These are phyloP conservation scores for Podilymbus podiceps DNA, from an alignment of 2,113 vertebrate species.

Conservation along the genomic window DNA sequence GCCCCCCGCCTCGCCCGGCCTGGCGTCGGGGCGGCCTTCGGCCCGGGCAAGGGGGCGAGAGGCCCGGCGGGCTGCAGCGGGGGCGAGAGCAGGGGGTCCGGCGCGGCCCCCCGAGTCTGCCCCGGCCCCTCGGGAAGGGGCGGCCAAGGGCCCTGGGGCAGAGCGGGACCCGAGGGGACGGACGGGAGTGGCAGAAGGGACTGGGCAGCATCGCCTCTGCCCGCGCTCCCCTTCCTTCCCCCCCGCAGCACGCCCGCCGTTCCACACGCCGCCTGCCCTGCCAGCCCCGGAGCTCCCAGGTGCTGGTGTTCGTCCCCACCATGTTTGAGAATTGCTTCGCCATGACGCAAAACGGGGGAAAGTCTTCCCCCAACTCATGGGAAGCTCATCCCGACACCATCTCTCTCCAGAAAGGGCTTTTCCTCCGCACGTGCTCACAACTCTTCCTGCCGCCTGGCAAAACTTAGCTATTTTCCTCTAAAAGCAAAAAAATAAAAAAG, in stretches of 20 bases:
- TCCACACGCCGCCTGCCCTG: too few relatives aligned
- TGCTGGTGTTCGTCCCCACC: too few relatives aligned
- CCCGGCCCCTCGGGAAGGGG: not conserved
- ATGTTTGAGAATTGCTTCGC: accelerated
- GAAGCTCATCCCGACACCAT: not conserved
- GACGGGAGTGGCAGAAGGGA: not conserved
- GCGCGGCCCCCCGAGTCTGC: too few relatives aligned
- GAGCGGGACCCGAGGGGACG: not conserved
- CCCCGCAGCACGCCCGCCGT: too few relatives aligned
- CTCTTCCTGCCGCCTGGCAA: accelerated
- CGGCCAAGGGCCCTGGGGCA: not conserved
- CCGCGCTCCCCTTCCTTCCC: accelerated
- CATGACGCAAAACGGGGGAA: accelerated
- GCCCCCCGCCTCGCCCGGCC: not conserved
- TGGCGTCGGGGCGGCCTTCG: not conserved
- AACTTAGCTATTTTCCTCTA: not conserved
- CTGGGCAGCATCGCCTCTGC: not conserved
- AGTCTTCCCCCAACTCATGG: not conserved
- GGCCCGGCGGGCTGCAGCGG: too few relatives aligned
- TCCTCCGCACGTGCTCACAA: accelerated
- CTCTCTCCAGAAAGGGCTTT: not conserved
- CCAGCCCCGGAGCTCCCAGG: not conserved
- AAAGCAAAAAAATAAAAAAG: not conserved
- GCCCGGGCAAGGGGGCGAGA: too few relatives aligned
- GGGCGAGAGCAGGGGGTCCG: too few relatives aligned